phyloP scores from a whole-genome alignment of 2,888 invertebrate species.

The Synanthedon formicaeformis region DNA sequence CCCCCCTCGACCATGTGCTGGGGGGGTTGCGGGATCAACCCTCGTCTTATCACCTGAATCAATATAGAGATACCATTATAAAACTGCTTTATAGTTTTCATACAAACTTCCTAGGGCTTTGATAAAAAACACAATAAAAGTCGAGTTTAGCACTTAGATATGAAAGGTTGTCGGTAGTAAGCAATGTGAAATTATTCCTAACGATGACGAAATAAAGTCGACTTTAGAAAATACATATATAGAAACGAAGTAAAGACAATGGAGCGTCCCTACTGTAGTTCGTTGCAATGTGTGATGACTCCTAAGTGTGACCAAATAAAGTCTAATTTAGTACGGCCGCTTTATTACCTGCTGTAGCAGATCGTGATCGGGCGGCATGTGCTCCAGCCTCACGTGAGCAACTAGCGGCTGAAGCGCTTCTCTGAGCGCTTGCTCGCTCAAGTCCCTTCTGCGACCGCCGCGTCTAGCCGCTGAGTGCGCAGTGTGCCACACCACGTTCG shows the following conservation, averaged over 20 bases:
- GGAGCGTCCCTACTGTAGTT: too few species aligned
- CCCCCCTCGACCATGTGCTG: conserved; percentile 7
- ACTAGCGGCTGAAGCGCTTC: conserved; percentile 87
- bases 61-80: not conserved
- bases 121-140: not conserved
- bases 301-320: too few species aligned
- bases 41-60: conserved; percentile 35
- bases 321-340: too few species aligned
- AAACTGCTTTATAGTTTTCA: not conserved
- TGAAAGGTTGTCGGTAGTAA: too few species aligned
- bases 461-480: conserved; percentile 92
- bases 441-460: conserved; percentile 80
- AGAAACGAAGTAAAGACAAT: too few species aligned
- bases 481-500: conserved; percentile 90
- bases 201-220: too few species aligned
- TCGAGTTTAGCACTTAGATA: too few species aligned
- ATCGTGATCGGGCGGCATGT: conserved; percentile 88
- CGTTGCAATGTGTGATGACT: too few species aligned
- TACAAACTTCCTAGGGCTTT: too few species aligned
- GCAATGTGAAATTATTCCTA: too few species aligned
- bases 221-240: too few species aligned
- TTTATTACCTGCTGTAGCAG: conserved; percentile 74
- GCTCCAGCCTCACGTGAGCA: conserved; percentile 89
- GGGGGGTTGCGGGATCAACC: conserved; percentile 23
- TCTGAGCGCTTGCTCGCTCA: conserved; percentile 86